These are phyloP conservation scores for Pocillopora damicornis DNA, from an alignment of 64 coral and sea anemone genomes.

Conservation along the genomic window DNA sequence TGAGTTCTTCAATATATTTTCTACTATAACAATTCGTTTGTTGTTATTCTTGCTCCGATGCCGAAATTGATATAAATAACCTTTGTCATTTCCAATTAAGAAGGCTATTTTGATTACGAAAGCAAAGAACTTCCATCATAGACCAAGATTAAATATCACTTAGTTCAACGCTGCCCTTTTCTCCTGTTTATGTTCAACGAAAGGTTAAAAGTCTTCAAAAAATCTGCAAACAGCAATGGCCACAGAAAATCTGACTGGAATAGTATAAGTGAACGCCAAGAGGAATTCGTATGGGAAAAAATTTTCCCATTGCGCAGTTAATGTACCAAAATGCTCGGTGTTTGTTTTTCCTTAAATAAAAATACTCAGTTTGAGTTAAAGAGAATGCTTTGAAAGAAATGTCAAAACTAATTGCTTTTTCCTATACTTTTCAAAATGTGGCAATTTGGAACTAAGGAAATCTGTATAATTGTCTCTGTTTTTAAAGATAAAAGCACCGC, in stretches of 20 bases:
- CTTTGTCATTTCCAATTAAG: slow-evolving; percentile 22
- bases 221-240: no score
- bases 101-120: neutral
- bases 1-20: neutral
- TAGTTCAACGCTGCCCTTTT: neutral
- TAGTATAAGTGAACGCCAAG: no score
- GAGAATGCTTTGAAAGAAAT: slow-evolving; percentile 7
- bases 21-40: neutral
- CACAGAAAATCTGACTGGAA: no score
- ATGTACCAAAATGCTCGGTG: neutral
- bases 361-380: neutral
- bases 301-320: neutral
- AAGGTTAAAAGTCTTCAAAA: neutral
- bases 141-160: neutral
- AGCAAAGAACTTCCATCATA: neutral
- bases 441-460: neutral
- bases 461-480: neutral
- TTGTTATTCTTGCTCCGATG: neutral
- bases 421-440: slow-evolving; percentile 19
- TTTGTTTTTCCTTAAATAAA: slow-evolving; percentile 7
- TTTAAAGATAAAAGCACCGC: neutral
- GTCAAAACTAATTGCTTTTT: slow-evolving; percentile 14
- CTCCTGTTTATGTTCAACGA: neutral
- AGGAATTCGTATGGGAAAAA: no score
- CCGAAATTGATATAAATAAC: slow-evolving; percentile 12